Base-by-base conservation (phyloP, 1,140 invertebrate genomes). In the Globodera ellingtonae region DNA sequence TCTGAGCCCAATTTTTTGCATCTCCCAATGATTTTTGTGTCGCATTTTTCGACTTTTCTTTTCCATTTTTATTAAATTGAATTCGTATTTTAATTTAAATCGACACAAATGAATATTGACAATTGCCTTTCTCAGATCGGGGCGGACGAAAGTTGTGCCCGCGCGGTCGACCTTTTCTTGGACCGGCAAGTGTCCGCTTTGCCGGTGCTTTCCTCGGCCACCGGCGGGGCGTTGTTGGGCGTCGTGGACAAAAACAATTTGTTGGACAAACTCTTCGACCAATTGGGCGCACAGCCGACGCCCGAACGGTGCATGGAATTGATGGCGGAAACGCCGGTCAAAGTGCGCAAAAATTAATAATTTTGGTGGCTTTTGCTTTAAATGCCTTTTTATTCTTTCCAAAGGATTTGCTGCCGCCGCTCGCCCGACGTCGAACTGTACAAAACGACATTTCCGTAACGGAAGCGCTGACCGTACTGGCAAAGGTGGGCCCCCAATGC, bases 271-370 rank as follows among this genome's bases (percentile, higher is more conserved):
- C 35, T 83, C 13, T 77, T 77, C 69, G 75, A 77, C 5, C 75
- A 77, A 35, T 67, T 77, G 48, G 75, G 62, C 9, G 76, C 79
- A 18, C 52, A 78, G 35, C 74, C 69, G 7, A 59, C 21, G 65
- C 70, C 59, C 56, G 66, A 65, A 48, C 75, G 24, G 48, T 83
- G 35, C 67, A 78, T 72, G 82, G 73, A 62, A 62, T n/a, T 77
- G n/a, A 83, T 83, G n/a, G 48, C 78, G 18, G 81, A 83, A 69
- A 79, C 75, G 46, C 69, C 80, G 24, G 82, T 83, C 21, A 69
- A 73, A 47, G 80, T 81, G 44, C 24, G 44, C 46, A n/a, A 48
- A 13, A 18, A 62, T 52, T 52, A 9, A 52, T 52, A 52, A 9
- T 52, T 52, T 52, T 52, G 35, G 35, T 52, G 35, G 35, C n/a